Evolutionary conservation across 2,888 invertebrate species (phyloP).

Genomic region (Phaonia tiefii): DNA sequence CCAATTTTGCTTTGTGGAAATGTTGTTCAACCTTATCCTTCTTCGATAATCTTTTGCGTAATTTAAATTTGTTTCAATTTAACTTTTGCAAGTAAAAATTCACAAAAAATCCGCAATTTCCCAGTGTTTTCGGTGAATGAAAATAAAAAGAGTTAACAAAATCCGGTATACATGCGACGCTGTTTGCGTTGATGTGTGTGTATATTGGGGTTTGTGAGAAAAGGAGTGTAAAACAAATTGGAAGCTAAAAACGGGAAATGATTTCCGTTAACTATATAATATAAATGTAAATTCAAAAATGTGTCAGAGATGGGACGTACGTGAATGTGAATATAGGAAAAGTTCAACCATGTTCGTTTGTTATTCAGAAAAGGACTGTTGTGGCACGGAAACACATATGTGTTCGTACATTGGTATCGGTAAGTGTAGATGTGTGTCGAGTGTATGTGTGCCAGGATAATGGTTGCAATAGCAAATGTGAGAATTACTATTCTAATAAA

Average conservation of each 20-base stretch:
- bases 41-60: conserved; percentile 18
- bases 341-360: conserved; percentile 24
- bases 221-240: conserved; percentile 47
- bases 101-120: conserved; percentile 31
- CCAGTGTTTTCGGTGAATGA: not conserved
- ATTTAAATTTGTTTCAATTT: conserved; percentile 61
- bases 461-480: conserved; percentile 57
- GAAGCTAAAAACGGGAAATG: conserved; percentile 60
- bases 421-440: not conserved
- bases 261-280: conserved; percentile 57
- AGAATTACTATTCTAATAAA: conserved; percentile 67
- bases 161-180: not conserved
- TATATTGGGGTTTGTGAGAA: not conserved
- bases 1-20: not conserved
- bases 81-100: conserved; percentile 28
- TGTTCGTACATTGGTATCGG: not conserved
- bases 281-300: conserved; percentile 40
- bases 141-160: conserved; percentile 31
- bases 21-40: not conserved
- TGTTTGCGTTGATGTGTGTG: not conserved
- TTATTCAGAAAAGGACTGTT: conserved; percentile 11
- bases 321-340: conserved; percentile 24
- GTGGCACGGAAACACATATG: not conserved
- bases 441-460: conserved; percentile 3
- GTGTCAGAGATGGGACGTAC: conserved; percentile 5